These are phyloP conservation scores for Sialia sialis DNA, from an alignment of 2,113 vertebrate genomes.

Conservation along the genomic window DNA sequence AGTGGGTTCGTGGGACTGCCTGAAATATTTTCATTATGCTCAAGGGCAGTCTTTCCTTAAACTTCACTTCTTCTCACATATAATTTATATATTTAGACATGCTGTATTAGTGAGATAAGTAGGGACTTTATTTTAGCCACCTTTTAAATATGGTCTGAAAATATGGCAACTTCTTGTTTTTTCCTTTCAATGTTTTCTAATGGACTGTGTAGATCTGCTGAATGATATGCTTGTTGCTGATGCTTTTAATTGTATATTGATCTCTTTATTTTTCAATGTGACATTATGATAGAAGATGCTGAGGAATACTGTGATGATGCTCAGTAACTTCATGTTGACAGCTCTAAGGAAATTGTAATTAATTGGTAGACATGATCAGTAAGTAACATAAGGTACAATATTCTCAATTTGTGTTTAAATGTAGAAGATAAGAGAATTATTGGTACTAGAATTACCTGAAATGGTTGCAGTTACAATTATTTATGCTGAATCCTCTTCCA, in stretches of 20 bases:
- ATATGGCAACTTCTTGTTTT: not conserved
- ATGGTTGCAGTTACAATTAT: not conserved
- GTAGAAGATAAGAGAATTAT: not conserved
- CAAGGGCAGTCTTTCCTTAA: not conserved
- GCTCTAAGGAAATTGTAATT: not conserved
- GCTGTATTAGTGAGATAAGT: not conserved
- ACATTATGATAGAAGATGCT: not conserved
- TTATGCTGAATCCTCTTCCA: not conserved
- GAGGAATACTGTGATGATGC: not conserved
- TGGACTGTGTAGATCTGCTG: not conserved
- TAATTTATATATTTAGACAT: not conserved
- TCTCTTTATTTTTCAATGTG: slow-evolving; percentile 15
- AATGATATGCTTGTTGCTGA: not conserved
- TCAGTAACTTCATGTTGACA: not conserved
- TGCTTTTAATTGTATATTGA: not conserved
- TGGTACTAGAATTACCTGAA: not conserved
- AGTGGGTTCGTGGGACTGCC: not conserved
- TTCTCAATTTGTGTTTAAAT: not conserved
- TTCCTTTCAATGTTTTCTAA: not conserved
- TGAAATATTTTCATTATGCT: not conserved
- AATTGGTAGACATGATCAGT: not conserved
- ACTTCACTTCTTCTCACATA: not conserved
- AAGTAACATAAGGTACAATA: not conserved
- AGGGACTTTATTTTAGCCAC: not conserved
- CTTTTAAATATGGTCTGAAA: not conserved